A percentile compares a stretch with the other conserved stretches of the same genome.
phyloP scores from a whole-genome alignment of 2,797 vertebrate genomes.

The Loriculus beryllinus region DNA sequence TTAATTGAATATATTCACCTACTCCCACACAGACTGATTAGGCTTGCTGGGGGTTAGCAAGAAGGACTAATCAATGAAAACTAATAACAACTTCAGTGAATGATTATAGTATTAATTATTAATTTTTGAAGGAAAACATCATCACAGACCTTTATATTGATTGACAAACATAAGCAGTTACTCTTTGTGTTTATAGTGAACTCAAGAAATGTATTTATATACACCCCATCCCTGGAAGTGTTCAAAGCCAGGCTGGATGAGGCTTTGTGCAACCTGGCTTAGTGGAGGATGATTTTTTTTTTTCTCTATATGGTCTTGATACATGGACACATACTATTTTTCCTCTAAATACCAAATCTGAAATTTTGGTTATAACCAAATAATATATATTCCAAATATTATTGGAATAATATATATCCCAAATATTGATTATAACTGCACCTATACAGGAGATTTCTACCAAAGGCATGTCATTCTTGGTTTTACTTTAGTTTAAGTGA shows the following conservation, averaged over 20 bases:
- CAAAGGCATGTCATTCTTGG: neutral
- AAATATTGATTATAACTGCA: neutral
- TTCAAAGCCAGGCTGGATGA: neutral
- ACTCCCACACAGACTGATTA: constrained; percentile 17
- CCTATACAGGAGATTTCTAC: neutral
- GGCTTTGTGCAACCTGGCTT: neutral
- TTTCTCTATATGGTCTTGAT: neutral
- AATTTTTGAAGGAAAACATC: constrained; percentile 54
- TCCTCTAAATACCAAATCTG: neutral
- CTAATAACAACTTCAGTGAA: constrained; percentile 43
- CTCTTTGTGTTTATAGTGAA: neutral
- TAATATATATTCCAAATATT: no score
- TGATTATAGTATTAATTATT: constrained; percentile 71
- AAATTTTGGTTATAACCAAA: no score
- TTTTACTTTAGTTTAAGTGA: neutral
- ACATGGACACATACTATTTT: neutral
- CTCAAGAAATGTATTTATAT: neutral
- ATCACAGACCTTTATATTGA: constrained; percentile 6
- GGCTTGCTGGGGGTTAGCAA: constrained; percentile 43
- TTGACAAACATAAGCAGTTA: constrained; percentile 15
- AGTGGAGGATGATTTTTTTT: neutral
- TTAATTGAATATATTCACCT: constrained; percentile 22
- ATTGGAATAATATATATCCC: no score
- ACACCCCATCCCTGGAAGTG: neutral
- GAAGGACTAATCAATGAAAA: constrained; percentile 56